Evolutionary conservation across 2,113 vertebrate genomes (phyloP).

Genomic region (Grantiella picta): DNA sequence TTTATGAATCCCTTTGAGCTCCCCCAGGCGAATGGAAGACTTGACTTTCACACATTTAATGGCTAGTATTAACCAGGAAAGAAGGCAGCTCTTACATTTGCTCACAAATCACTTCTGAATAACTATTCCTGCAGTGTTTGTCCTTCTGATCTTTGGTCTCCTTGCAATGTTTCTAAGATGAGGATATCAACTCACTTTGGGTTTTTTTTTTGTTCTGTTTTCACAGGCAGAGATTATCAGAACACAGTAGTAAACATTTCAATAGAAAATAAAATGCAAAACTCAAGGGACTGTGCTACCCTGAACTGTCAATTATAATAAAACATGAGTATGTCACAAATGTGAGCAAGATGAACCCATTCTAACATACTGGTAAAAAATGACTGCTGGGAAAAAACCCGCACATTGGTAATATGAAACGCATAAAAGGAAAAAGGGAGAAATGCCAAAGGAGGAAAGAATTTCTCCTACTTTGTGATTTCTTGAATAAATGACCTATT

Average conservation of each 20-base stretch:
- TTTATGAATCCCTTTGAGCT: background rate
- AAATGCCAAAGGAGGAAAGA: background rate
- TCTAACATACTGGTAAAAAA: background rate
- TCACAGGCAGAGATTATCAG: conserved; percentile 2
- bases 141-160: background rate
- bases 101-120: background rate
- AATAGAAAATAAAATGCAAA: conserved; percentile 26
- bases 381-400: background rate
- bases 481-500: background rate
- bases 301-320: conserved; percentile 58
- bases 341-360: background rate
- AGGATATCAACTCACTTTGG: background rate
- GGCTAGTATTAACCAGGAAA: background rate
- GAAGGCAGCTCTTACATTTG: background rate
- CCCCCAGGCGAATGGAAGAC: background rate
- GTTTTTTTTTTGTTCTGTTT: background rate
- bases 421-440: background rate
- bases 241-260: conserved; percentile 17
- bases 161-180: background rate
- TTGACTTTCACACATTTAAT: background rate
- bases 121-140: background rate
- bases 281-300: background rate
- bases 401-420: background rate
- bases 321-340: background rate
- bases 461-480: background rate